Conservation (phyloP, 2,888 invertebrate species). For the Dorcus parallelipipedus region DNA sequence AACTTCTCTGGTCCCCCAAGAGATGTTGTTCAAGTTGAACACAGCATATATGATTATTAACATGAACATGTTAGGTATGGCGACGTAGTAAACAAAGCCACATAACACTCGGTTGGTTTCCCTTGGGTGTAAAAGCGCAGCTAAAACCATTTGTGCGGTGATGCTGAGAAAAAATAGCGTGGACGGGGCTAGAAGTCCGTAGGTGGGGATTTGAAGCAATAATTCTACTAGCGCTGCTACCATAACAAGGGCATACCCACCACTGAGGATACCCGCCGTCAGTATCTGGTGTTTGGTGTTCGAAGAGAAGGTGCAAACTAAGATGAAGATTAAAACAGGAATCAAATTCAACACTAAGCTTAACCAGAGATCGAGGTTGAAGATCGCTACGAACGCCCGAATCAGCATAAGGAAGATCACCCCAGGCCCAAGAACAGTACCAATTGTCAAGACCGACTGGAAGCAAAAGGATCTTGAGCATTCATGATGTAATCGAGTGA, state of each 20-base stretch:
- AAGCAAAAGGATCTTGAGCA: conserved; percentile 50
- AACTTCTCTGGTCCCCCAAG: conserved; percentile 91
- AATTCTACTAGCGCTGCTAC: conserved; percentile 81
- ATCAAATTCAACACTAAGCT: conserved; percentile 65
- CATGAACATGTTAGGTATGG: conserved; percentile 94
- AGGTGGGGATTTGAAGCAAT: conserved; percentile 71
- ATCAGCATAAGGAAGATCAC: conserved; percentile 81
- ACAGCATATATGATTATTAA: conserved; percentile 86
- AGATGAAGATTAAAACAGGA: conserved; percentile 64
- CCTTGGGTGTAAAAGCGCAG: conserved; percentile 72
- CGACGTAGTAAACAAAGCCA: conserved; percentile 79
- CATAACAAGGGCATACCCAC: conserved; percentile 80
- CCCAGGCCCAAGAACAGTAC: conserved; percentile 78
- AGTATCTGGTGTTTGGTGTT: conserved; percentile 46
- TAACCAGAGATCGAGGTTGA: conserved; percentile 65
- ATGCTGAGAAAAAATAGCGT: conserved; percentile 78
- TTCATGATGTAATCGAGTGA: neutral
- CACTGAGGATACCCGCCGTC: conserved; percentile 72
- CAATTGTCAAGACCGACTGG: conserved; percentile 65
- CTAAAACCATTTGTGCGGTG: conserved; percentile 63
- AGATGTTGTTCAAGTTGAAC: conserved; percentile 89
- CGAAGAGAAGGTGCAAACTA: conserved; percentile 66
- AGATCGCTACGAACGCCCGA: conserved; percentile 76
- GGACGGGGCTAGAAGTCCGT: conserved; percentile 78
- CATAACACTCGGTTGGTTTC: conserved; percentile 72